Evolutionary conservation across 1,140 invertebrate species (phyloP).

Genomic region (Pemphigus obesinymphae): DNA sequence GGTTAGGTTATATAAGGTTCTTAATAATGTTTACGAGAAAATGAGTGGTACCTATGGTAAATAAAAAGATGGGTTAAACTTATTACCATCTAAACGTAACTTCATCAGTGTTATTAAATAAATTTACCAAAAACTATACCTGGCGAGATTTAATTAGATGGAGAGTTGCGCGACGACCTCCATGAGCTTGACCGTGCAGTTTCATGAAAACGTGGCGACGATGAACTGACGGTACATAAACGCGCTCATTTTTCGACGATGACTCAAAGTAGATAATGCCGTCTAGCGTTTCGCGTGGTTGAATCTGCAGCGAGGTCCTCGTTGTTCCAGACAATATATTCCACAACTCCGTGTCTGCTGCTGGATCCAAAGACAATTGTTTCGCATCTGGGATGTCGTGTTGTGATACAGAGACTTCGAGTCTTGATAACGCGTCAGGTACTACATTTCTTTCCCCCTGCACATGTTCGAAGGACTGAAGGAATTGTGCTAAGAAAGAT

Average conservation of each 20-base stretch:
- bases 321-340: not conserved
- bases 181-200: too few relatives aligned
- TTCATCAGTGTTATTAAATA: too few relatives aligned
- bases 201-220: not conserved
- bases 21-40: too few relatives aligned
- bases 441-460: constrained; percentile 47
- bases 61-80: too few relatives aligned
- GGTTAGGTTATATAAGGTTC: too few relatives aligned
- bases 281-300: too few relatives aligned
- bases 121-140: too few relatives aligned
- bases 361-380: not conserved
- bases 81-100: too few relatives aligned
- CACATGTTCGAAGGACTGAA: not conserved
- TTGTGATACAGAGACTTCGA: not conserved
- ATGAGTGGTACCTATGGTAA: too few relatives aligned
- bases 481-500: constrained; percentile 47
- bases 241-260: not conserved
- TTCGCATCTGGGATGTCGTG: not conserved
- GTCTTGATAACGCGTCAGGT: constrained; percentile 49
- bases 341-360: not conserved
- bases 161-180: not conserved
- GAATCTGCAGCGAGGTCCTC: not conserved
- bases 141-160: not conserved
- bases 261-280: not conserved
- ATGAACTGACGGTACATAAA: not conserved